Percentiles rank a stretch among this genome's conserved stretches.
Conservation (phyloP, 2,113 vertebrate species). For the Romanogobio albipinnatus region DNA sequence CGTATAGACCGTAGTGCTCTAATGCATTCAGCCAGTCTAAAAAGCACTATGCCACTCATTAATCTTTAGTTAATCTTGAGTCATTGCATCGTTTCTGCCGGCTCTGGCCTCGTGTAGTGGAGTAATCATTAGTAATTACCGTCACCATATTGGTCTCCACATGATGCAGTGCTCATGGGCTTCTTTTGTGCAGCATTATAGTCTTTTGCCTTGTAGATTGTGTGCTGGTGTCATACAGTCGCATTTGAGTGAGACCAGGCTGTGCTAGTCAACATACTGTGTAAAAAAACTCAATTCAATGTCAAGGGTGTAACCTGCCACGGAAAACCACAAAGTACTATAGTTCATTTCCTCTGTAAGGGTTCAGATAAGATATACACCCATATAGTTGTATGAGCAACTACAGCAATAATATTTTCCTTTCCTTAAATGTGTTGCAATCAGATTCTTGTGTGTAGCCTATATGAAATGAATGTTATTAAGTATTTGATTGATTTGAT, state of each 20-base stretch:
- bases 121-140: slow-evolving; percentile 56
- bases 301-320: neutral
- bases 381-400: neutral
- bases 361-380: neutral
- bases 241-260: neutral
- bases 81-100: neutral
- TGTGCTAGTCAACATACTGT: neutral
- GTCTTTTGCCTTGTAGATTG: neutral
- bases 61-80: slow-evolving; percentile 50
- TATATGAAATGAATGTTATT: neutral
- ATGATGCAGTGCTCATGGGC: neutral
- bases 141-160: slow-evolving; percentile 26
- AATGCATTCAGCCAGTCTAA: slow-evolving; percentile 10
- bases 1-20: slow-evolving; percentile 27
- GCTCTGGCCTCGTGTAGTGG: slow-evolving; percentile 38
- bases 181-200: neutral
- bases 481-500: neutral
- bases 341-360: neutral
- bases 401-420: neutral
- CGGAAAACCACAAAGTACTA: neutral
- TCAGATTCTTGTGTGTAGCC: neutral
- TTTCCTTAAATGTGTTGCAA: neutral
- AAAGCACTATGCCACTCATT: slow-evolving; percentile 54
- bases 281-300: neutral
- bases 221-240: neutral